Conservation (phyloP, 2,797 vertebrate species). For the Typhlichthys subterraneus region DNA sequence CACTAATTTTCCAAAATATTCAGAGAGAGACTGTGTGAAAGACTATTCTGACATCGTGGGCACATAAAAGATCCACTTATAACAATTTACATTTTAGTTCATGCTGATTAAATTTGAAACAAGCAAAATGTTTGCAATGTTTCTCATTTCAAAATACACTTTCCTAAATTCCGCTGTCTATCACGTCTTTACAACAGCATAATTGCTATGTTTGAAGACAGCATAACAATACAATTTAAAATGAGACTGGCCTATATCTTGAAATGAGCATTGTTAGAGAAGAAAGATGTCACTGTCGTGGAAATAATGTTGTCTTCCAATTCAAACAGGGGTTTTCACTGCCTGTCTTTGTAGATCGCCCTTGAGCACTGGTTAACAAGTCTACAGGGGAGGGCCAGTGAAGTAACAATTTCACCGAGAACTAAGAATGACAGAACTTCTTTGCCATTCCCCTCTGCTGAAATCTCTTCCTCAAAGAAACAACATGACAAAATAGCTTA, state of each 20-base stretch:
- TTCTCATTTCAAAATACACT: conserved; percentile 28
- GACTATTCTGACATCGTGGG: conserved; percentile 12
- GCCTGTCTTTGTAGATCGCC: conserved; percentile 51
- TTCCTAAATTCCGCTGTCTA: conserved; percentile 37
- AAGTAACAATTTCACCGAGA: conserved; percentile 54
- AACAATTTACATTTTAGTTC: conserved; percentile 1
- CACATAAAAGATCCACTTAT: neutral
- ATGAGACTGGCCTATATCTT: conserved; percentile 45
- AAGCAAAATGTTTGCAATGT: conserved; percentile 21
- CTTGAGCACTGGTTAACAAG: conserved; percentile 58
- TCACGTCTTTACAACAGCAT: conserved; percentile 41
- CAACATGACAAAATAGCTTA: conserved; percentile 1
- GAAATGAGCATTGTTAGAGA: conserved; percentile 49
- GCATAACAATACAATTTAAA: conserved; percentile 57
- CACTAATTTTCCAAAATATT: neutral
- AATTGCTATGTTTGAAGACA: conserved; percentile 59
- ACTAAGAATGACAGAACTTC: conserved; percentile 40
- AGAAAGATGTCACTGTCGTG: conserved; percentile 37
- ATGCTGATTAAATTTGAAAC: conserved; percentile 9
- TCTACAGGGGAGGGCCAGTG: conserved; percentile 54
- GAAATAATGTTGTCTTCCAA: conserved; percentile 42
- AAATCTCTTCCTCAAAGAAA: neutral
- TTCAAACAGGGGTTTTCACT: conserved; percentile 59
- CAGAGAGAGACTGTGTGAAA: conserved; percentile 4
- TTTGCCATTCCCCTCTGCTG: neutral